These are phyloP conservation scores for Homarus gammarus DNA, from an alignment of 2,888 invertebrate species.

Conservation along the genomic window DNA sequence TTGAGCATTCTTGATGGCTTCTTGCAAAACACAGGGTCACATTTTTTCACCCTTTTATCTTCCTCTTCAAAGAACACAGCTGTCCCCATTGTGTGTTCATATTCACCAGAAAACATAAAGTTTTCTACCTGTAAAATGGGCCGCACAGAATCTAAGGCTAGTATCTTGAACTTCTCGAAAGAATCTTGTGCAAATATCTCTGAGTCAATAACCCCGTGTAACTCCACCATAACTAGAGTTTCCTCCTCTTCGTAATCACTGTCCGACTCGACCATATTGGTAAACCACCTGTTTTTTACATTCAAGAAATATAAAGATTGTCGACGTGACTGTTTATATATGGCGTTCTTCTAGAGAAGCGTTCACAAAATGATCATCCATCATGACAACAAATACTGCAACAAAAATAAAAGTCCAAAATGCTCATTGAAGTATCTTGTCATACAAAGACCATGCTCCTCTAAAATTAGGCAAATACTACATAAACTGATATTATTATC, in stretches of 20 bases:
- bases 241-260: slow-evolving; percentile 57
- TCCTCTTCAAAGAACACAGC: slow-evolving; percentile 68
- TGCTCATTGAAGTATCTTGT: background rate
- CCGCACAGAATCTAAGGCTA: slow-evolving; percentile 63
- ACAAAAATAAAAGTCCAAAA: background rate
- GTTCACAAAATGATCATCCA: background rate
- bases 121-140: slow-evolving; percentile 70
- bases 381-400: background rate
- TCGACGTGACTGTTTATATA: background rate
- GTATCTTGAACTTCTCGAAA: slow-evolving; percentile 66
- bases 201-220: slow-evolving; percentile 70
- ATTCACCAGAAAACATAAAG: slow-evolving; percentile 67
- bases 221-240: slow-evolving; percentile 57
- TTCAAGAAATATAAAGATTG: background rate
- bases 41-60: slow-evolving; percentile 59
- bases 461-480: too few relatives aligned
- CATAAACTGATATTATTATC: background rate
- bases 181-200: slow-evolving; percentile 67
- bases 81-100: slow-evolving; percentile 68
- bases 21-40: slow-evolving; percentile 71
- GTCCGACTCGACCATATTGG: slow-evolving; percentile 25
- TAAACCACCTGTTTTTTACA: background rate
- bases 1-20: slow-evolving; percentile 64
- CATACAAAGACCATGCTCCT: too few relatives aligned
- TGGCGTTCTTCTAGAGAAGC: background rate